A percentile compares a stretch with the other conserved stretches of the same genome.
Evolutionary conservation across 2,888 invertebrate genomes (phyloP).

Genomic region (Lasioglossum villosulum): DNA sequence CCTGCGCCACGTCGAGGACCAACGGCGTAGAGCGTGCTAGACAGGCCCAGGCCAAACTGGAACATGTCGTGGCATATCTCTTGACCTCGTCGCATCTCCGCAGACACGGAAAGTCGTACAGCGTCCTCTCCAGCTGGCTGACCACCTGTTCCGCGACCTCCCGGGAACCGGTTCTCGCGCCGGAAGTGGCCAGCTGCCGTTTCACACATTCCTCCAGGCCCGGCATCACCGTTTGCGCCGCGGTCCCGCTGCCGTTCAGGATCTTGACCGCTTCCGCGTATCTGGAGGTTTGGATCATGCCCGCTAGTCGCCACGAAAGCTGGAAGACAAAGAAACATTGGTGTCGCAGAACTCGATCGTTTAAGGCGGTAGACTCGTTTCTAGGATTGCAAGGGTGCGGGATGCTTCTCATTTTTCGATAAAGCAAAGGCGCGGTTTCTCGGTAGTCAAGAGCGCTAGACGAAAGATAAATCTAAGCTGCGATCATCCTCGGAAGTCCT

Average conservation of each 20-base stretch:
- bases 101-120: constrained; percentile 97
- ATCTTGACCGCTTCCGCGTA: constrained; percentile 77
- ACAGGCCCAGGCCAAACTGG: constrained; percentile 93
- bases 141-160: constrained; percentile 80
- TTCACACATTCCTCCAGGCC: constrained; percentile 79
- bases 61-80: constrained; percentile 92
- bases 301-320: constrained; percentile 81
- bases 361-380: too few species aligned
- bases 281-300: constrained; percentile 78
- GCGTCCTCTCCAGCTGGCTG: constrained; percentile 92
- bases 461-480: too few species aligned
- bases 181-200: constrained; percentile 78
- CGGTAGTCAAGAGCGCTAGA: too few species aligned
- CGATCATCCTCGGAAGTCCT: too few species aligned
- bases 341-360: not conserved
- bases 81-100: constrained; percentile 91
- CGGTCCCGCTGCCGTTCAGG: constrained; percentile 72
- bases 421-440: too few species aligned
- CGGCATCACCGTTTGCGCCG: constrained; percentile 46
- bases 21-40: constrained; percentile 77
- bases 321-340: constrained; percentile 44
- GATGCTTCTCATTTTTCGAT: too few species aligned
- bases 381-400: too few species aligned
- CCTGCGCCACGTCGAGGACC: constrained; percentile 79
- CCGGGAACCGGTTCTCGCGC: constrained; percentile 75